Base-by-base conservation (phyloP, 53 echinoderm and acorn worm species). In the Mesocentrotus franciscanus region DNA sequence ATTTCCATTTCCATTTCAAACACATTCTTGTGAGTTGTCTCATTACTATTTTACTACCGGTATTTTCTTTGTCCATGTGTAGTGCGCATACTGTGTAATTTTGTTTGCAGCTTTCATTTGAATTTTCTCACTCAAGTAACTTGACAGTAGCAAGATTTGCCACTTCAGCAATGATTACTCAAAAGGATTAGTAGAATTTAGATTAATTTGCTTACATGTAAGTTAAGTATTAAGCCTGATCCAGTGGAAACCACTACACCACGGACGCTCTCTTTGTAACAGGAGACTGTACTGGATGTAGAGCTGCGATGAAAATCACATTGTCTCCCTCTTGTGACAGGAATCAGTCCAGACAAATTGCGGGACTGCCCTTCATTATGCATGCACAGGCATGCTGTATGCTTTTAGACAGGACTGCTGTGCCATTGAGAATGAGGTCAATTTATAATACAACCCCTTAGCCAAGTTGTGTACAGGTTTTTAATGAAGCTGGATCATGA, bases 301-400 rank as follows among this genome's bases (percentile, higher is more conserved):
- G 81, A 39, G 81, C 32, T 36, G 36, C 5, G 81, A 42, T 39
- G 22, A 18, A 81, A 18, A 36, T 33, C 39, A 17, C 18, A 81
- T 17, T 81, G 81, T 42, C 81, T 81, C 81, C 81, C 81, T 81
- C 81, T 33, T 81, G 81, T 81, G 81, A 20, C 39, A 42, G 81
- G 42, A 17, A 81, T 36, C 39, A 39, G 36, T 36, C 42, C 42
- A 81, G 81, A 18, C 42, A 39, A n/a, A n/a, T 81, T 9, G 17
- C 6, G 29, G 3, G 16, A 0, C 81, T 42, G 42, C 36, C 81
- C 81, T 36, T 81, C 36, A 81, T 81, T 81, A 81, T 81, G 81
- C 20, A 81, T 81, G 81, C 81, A 81, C 3, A 18, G 81, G 81
- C 81, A 81, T 42, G 42, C 81, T 39, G 81, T 81, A 39, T 81